Evolutionary conservation across 2,113 vertebrate genomes (phyloP), one percentile per base, ranked within the genome.

Genomic region (Pyrgilauda ruficollis): DNA sequence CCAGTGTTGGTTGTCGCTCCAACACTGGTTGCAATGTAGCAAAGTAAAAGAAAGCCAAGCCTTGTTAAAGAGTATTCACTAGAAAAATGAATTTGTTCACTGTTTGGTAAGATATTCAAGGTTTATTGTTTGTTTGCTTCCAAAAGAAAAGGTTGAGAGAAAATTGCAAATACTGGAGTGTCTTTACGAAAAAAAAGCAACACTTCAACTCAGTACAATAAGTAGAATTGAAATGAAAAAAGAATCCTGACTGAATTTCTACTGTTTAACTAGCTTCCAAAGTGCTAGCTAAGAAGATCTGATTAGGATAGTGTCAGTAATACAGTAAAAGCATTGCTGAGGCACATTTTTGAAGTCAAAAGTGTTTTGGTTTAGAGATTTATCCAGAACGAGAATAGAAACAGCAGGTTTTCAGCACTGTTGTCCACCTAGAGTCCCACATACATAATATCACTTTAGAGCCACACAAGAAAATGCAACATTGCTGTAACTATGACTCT

Each of bases 1-100:
- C 9, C 9, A 37, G 6, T 33, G 9, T 21, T 66, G 8, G 11
- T 17, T 56, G 27, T 47, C 74, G 37, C 4, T 56, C 39, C 16
- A 37, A 20, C 6, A 52, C 1, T 24, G 4, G 6, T 35, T 49
- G 9, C 8, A 39, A 56, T 31, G 43, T 0, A 58, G 8, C 3
- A 70, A 17, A 85, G 12, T 6, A 63, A 46, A 73, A 67, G 12
- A 33, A 87, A 75, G 9, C 2, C 21, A 53, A 49, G 8, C 10
- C 27, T n/a, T 43, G 4, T 30, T 24, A 50, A 9, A 55, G 10
- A 43, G 1, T 28, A 63, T 55, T 74, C 20, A 63, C 21, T 37
- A 70, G 30, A 35, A 82, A 93, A 91, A 52, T 2, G 0, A 56
- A 7, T 55, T 70, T 87, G 0, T 50, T 49, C 15, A 28, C 3